Base-by-base conservation (phyloP, 2,888 invertebrate genomes). In the Agrotis segetum region DNA sequence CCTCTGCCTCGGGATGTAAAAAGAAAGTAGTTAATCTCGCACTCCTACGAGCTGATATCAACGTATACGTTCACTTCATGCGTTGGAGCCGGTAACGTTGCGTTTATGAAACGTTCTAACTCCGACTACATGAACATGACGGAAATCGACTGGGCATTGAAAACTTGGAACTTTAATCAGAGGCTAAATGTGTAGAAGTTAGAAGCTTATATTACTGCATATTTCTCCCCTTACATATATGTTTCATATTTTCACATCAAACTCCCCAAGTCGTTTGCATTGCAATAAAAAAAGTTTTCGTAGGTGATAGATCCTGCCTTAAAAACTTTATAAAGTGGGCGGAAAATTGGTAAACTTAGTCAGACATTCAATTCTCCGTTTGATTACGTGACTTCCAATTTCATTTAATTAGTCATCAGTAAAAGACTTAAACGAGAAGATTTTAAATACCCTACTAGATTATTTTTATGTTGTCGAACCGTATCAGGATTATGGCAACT, bases 21-120 rank as follows among this genome's bases (percentile, higher is more conserved):
- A 94, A 92, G 94, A 94, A 95, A 95, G 94, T 94, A 89, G 89
- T 85, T 85, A 87, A 80, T 82, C 81, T 85, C 67, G 76, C 84
- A 85, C 74, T 81, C 53, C 65, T 76, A 78, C 70, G 63, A 83
- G 63, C 74, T 68, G 61, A 76, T 74, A 69, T 67, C 61, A 69
- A 65, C 59, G 58, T 72, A 59, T 46, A 75, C 29, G 55, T 9
- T 67, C 52, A 47, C 17, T 78, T 64, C 55, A 69, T 70, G 47
- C 52, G 52, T 69, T 67, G 61, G 64, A 77, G 17, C 16, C n/a
- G 5, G 19, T 63, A 58, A 49, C 24, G 29, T 58, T 58, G 24
- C 50, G 50, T 40, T 69, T 49, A 60, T 53, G 46, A 63, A 59
- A 55, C n/a, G 16, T 59, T 77, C 55, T 52, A 53, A 60, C 21